Evolutionary conservation across 2,888 invertebrate genomes (phyloP).

Genomic region (Ectropis crepuscularia): DNA sequence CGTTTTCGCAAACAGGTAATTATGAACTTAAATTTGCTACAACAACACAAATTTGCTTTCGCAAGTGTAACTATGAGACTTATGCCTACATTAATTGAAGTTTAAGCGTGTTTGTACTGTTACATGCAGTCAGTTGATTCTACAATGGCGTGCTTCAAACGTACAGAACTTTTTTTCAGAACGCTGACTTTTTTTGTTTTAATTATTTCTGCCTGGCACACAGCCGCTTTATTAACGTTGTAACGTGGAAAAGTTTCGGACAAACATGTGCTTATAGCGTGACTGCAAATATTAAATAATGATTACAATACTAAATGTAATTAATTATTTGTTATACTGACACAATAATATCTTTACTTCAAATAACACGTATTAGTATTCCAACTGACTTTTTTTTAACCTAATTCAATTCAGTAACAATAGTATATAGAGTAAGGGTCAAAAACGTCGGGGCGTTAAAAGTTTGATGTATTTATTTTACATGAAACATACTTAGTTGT

Average conservation of each 20-base stretch:
- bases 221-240: constrained; percentile 58
- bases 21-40: constrained; percentile 6
- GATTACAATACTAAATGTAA: no score
- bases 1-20: constrained; percentile 14
- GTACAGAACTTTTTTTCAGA: constrained; percentile 31
- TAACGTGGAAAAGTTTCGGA: constrained; percentile 39
- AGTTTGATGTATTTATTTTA: no score
- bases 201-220: constrained; percentile 54
- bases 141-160: constrained; percentile 30
- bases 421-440: no score
- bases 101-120: constrained; percentile 23
- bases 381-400: no score
- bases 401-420: no score
- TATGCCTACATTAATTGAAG: constrained; percentile 9
- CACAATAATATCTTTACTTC: no score
- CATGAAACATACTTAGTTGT: no score
- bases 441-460: no score
- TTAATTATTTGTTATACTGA: no score
- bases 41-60: constrained; percentile 6
- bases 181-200: constrained; percentile 50
- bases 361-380: no score
- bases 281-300: not conserved
- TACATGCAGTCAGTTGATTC: constrained; percentile 26
- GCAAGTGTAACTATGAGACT: constrained; percentile 7
- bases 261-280: not conserved